Evolutionary conservation across 1,140 invertebrate species (phyloP).

Genomic region (Drusus annulatus): DNA sequence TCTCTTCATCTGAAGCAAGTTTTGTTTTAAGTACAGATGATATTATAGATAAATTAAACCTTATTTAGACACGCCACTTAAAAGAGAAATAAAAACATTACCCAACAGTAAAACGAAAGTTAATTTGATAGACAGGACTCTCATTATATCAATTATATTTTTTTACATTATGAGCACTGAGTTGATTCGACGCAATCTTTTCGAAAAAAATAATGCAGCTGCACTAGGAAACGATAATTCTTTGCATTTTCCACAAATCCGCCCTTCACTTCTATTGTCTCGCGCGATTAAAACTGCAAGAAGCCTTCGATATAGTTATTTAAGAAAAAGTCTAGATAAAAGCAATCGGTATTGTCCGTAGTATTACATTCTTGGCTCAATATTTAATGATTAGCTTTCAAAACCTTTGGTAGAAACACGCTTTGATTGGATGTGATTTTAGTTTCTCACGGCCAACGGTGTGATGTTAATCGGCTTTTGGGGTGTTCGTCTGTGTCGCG

Average conservation of each 20-base stretch:
- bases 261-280: conserved; percentile 21
- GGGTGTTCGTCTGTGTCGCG: no score
- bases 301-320: neutral
- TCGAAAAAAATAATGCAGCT: conserved; percentile 13
- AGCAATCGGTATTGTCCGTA: no score
- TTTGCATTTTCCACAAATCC: conserved; percentile 11
- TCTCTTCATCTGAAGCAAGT: no score
- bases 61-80: neutral
- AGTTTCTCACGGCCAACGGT: no score
- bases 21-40: neutral
- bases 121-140: conserved; percentile 28
- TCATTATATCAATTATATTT: conserved; percentile 12
- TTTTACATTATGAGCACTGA: neutral
- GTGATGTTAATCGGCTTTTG: no score
- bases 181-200: conserved; percentile 14
- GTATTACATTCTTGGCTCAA: no score
- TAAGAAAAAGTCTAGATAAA: neutral
- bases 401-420: no score
- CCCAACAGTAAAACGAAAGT: neutral
- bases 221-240: conserved; percentile 17
- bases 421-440: no score
- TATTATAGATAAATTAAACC: conserved; percentile 5
- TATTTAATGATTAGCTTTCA: no score
- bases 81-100: neutral
- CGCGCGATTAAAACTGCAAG: neutral